phyloP scores from a whole-genome alignment of 2,888 invertebrate species.

The Nemurella pictetii region DNA sequence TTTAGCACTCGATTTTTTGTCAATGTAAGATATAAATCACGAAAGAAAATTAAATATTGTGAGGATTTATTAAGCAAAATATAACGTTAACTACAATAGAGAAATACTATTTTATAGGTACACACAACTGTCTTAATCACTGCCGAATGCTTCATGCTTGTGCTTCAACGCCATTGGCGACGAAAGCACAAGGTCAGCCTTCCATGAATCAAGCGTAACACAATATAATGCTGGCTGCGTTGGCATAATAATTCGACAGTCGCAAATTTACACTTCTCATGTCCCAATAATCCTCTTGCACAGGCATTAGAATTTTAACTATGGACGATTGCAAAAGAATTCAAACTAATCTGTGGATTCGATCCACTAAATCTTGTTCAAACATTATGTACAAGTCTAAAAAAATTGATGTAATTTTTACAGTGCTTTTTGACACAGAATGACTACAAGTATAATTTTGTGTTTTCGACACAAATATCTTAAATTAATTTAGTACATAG shows the following conservation, averaged over 20 bases:
- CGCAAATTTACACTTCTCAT: background rate
- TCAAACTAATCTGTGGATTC: background rate
- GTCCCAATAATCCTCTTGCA: background rate
- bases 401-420: slow-evolving; percentile 19
- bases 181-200: background rate
- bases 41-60: slow-evolving; percentile 27
- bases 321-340: background rate
- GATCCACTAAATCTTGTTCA: background rate
- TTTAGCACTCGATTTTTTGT: too few species aligned
- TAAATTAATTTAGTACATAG: background rate
- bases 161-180: background rate
- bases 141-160: background rate
- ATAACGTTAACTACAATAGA: slow-evolving; percentile 37
- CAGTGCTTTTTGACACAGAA: background rate
- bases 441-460: background rate
- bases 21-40: slow-evolving; percentile 15
- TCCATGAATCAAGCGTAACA: background rate
- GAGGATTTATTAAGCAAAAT: slow-evolving; percentile 41
- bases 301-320: background rate
- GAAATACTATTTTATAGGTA: slow-evolving; percentile 21
- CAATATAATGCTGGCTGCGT: background rate
- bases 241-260: background rate
- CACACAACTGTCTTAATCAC: background rate
- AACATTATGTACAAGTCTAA: background rate
- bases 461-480: background rate